Base-by-base conservation (phyloP, 2,797 vertebrate species). In the Astyanax mexicanus region DNA sequence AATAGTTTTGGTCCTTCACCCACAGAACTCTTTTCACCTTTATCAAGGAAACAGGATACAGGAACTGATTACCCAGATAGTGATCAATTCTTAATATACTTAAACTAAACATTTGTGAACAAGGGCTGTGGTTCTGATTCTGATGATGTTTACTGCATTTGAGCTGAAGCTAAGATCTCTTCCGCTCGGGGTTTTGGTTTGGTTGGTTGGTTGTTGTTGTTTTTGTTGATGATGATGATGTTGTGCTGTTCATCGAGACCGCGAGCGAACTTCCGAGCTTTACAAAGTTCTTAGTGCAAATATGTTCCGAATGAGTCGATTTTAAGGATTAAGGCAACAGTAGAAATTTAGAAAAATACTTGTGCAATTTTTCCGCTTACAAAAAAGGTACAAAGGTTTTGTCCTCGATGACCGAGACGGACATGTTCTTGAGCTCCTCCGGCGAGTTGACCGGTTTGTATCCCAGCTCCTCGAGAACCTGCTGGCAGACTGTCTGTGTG, bases 341-440 rank as follows among this genome's bases (percentile, higher is more conserved):
- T 92, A 88, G 65, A 91, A 90, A 88, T 21, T 1, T 89, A 89
- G 77, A 89, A 94, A 94, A 92, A 87, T 65, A 74, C 38, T 70
- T 69, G 78, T 80, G 15, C 72, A 57, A 72, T 67, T 69, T 62
- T 81, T 75, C 78, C 42, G 68, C 80, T 93, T 94, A 97, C 66
- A 92, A 93, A 92, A 96, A 96, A 2, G 95, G 95, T 68, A 89
- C 82, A 88, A 97, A 96, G 86, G 91, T 93, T 85, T 88, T 95
- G 81, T 97, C 95, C 85, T 98, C 95, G 61, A 97, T 94, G 77
- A 98, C 85, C 44, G 95, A 96, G 80, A 94, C 60, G 23, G 95
- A 93, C 60, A 96, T 91, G 88, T 98, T 96, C 83, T 92, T 95
- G 69, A 98, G 93, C 87, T 97, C 96, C 84, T 94, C 93, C 42